phyloP scores from a whole-genome alignment of 2,113 vertebrate species.

The Pseudolaguvia tuberculata region DNA sequence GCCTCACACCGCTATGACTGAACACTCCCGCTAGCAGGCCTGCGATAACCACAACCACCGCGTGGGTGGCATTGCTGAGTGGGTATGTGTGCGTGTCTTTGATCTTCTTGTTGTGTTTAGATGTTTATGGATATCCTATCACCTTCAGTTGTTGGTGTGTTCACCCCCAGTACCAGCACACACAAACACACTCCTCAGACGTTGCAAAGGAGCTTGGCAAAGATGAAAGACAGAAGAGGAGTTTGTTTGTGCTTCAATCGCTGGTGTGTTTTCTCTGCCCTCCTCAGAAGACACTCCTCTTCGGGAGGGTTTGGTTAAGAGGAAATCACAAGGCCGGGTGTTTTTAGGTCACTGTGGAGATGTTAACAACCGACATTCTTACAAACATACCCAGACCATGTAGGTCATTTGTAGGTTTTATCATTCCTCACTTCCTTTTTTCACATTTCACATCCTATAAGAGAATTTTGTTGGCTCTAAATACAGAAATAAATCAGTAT shows the following conservation, averaged over 20 bases:
- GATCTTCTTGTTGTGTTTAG: slow-evolving; percentile 73
- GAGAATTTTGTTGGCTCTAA: too few species aligned
- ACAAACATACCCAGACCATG: not conserved
- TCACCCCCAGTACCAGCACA: slow-evolving; percentile 49
- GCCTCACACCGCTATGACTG: slow-evolving; percentile 49
- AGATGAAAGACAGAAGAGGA: slow-evolving; percentile 65
- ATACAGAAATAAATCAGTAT: slow-evolving; percentile 41
- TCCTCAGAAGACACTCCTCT: slow-evolving; percentile 46
- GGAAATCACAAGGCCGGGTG: slow-evolving; percentile 65
- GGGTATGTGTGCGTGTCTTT: slow-evolving; percentile 54
- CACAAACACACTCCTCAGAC: slow-evolving; percentile 21
- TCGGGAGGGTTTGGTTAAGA: slow-evolving; percentile 55
- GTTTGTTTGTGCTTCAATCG: slow-evolving; percentile 72
- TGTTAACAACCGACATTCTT: slow-evolving; percentile 32
- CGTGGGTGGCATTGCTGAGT: slow-evolving; percentile 67
- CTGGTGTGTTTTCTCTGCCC: slow-evolving; percentile 64
- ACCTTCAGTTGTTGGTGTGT: slow-evolving; percentile 67
- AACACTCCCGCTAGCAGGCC: slow-evolving; percentile 62
- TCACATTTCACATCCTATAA: not conserved
- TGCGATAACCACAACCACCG: slow-evolving; percentile 65
- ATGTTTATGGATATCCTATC: slow-evolving; percentile 75
- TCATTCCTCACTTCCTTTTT: not conserved
- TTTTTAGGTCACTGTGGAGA: slow-evolving; percentile 62
- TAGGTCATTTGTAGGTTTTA: not conserved
- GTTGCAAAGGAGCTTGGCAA: slow-evolving; percentile 47